phyloP scores from a whole-genome alignment of 2,888 invertebrate genomes.

The Ichneumoninae sp. region DNA sequence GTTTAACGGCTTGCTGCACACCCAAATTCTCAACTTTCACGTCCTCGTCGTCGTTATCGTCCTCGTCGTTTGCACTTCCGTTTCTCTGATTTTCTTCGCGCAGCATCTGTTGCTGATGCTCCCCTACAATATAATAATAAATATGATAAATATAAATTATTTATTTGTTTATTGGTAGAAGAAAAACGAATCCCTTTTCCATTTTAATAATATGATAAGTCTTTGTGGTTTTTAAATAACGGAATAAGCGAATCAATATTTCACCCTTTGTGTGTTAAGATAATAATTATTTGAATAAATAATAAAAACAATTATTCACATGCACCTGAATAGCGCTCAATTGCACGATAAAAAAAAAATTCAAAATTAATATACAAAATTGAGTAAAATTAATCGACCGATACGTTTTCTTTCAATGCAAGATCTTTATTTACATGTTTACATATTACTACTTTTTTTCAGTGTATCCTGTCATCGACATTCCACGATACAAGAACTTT shows the following conservation, averaged over 20 bases:
- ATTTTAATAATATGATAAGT: no score
- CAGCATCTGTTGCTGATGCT: constrained; percentile 69
- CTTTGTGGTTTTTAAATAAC: no score
- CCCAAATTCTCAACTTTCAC: constrained; percentile 47
- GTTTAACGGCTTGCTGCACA: constrained; percentile 40
- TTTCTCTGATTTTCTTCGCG: constrained; percentile 67
- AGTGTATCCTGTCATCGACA: neutral
- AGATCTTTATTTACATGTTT: neutral
- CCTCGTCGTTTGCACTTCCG: constrained; percentile 61
- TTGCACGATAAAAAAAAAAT: no score
- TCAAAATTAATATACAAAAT: no score
- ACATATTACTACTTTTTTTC: neutral
- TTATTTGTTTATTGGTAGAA: no score
- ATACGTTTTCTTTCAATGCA: neutral
- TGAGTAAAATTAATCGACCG: no score
- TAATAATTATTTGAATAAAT: neutral
- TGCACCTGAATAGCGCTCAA: neutral
- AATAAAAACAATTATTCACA: neutral
- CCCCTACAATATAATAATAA: constrained; percentile 66
- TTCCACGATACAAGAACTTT: neutral
- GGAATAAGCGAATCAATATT: no score
- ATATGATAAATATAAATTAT: no score
- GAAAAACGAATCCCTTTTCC: no score
- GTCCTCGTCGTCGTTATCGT: constrained; percentile 66
- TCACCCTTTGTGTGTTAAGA: no score